A percentile compares a stretch with the other conserved stretches of the same genome.
Evolutionary conservation across 30 jellyfish, hydroid and myxozoan species (phyloP).

Genomic region (Turritopsis rubra): DNA sequence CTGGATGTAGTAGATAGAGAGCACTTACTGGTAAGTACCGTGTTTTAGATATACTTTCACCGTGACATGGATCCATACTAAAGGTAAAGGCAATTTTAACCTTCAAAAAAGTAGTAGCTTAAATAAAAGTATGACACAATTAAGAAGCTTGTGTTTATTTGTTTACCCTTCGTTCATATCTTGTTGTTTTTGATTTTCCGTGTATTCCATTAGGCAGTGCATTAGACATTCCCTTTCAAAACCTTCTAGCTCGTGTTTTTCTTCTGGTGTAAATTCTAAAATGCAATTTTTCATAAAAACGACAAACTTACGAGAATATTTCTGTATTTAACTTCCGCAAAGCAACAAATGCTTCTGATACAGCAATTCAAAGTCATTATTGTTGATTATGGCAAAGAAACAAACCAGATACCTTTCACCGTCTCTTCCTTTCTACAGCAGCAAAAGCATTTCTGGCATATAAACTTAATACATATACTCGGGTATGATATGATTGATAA

Average conservation of each 20-base stretch:
- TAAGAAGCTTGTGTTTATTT: no score
- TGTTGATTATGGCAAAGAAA: background rate
- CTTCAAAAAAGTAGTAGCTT: background rate
- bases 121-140: background rate
- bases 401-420: background rate
- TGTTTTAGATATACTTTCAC: background rate
- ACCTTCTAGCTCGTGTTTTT: background rate
- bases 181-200: background rate
- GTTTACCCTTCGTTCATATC: background rate
- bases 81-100: background rate
- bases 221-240: slow-evolving; percentile 12
- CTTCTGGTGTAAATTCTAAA: background rate
- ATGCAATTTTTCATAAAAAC: background rate
- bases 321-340: background rate
- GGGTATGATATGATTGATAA: background rate
- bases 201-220: background rate
- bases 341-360: no score
- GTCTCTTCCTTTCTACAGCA: background rate
- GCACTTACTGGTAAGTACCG: background rate
- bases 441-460: background rate
- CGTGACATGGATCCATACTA: background rate
- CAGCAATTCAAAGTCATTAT: no score
- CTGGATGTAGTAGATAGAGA: background rate
- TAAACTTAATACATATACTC: background rate
- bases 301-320: no score